phyloP scores from a whole-genome alignment of 2,888 invertebrate genomes.

The Thecophora atra region DNA sequence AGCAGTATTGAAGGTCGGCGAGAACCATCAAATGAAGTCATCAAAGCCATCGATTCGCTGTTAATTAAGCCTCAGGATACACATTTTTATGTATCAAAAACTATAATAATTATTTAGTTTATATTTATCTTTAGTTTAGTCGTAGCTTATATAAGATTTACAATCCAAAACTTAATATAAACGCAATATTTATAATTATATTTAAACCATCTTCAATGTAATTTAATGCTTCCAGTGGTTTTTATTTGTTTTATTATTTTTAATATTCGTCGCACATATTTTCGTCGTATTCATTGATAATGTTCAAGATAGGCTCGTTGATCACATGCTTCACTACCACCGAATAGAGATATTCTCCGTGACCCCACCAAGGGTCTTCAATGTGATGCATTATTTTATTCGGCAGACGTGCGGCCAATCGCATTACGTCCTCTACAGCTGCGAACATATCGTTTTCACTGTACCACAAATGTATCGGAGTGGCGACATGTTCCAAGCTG shows the following conservation, averaged over 20 bases:
- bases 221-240: neutral
- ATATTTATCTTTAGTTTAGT: no score
- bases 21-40: slow-evolving; percentile 58
- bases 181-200: no score
- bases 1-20: slow-evolving; percentile 59
- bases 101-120: no score
- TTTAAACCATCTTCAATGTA: no score
- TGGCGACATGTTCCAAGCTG: slow-evolving; percentile 49
- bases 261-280: neutral
- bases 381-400: slow-evolving; percentile 49
- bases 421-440: slow-evolving; percentile 53
- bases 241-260: neutral
- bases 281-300: slow-evolving; percentile 50
- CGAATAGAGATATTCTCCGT: slow-evolving; percentile 50
- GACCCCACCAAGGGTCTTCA: slow-evolving; percentile 51
- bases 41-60: slow-evolving; percentile 54
- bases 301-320: slow-evolving; percentile 52
- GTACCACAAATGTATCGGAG: slow-evolving; percentile 54
- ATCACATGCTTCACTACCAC: slow-evolving; percentile 46
- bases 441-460: slow-evolving; percentile 53
- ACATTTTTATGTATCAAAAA: neutral
- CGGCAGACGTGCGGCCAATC: slow-evolving; percentile 47
- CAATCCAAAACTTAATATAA: no score
- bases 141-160: no score
- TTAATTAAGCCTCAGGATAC: slow-evolving; percentile 37